Evolutionary conservation across 2,888 invertebrate genomes (phyloP), one percentile per base, ranked within the genome.

Genomic region (Odontocolon sp.): DNA sequence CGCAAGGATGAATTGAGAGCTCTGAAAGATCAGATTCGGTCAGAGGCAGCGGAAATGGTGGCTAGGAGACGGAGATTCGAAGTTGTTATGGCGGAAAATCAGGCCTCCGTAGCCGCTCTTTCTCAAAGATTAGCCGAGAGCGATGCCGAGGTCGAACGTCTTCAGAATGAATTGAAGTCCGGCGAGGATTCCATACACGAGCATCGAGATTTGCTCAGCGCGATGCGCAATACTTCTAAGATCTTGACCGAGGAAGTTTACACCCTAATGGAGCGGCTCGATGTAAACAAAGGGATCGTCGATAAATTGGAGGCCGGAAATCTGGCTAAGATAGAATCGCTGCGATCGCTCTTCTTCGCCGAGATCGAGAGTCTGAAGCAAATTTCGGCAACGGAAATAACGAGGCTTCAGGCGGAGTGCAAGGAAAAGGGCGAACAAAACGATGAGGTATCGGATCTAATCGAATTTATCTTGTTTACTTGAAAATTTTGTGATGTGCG

Each of bases 31-130:
- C 87, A 89, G 50, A 87, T 90, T 52, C 87, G 89, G 1, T 77
- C 83, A 0, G 89, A 89, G 74, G 87, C 89, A 4, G 88, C 89
- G 1, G 89, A 89, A 77, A 88, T 89, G 88, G 89, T 89, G 1
- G 79, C 86, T 5, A 82, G 88, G 40, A 84, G 85, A 70, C 84
- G 85, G 69, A 82, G 87, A 45, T 86, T 89, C 56, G 89, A 89
- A 47, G 84, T 90, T 2, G 84, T 88, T 6, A 89, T 88, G 87
- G 83, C 86, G 0, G 89, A 89, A 71, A 89, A 89, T 80, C 88
- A 89, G 73, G 87, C 88, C 21, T 86, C 89, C 0, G 85, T 90
- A 14, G 83, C 83, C 26, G 89, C 89, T 0, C 72, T 90, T 1
- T 84, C 84, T n/a, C 82, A 83, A 42, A 82, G 87, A 45, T 75